Conservation (phyloP, 2,888 invertebrate genomes). For the Trileptium ribeirensis region DNA sequence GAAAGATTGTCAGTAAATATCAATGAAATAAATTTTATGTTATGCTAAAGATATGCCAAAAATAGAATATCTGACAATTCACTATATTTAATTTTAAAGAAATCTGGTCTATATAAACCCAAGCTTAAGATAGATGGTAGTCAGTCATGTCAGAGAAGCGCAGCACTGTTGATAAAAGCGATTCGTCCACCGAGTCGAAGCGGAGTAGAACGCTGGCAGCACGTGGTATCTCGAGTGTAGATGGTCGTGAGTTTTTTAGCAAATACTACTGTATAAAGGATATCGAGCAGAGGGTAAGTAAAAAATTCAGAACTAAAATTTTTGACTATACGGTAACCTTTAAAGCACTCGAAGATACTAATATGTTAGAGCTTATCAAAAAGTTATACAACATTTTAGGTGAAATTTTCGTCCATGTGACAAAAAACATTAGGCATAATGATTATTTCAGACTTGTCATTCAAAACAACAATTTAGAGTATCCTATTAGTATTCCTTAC, state of each 20-base stretch:
- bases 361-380: background rate
- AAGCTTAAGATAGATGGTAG: background rate
- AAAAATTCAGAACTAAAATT: background rate
- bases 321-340: background rate
- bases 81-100: background rate
- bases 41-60: no score
- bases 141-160: background rate
- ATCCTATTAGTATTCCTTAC: slow-evolving; percentile 7
- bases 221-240: no score
- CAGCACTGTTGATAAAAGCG: background rate
- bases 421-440: background rate
- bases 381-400: background rate
- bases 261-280: no score
- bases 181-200: no score
- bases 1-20: no score
- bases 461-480: background rate
- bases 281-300: background rate
- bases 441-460: slow-evolving; percentile 7
- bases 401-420: background rate
- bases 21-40: no score
- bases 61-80: background rate
- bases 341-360: background rate
- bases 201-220: no score
- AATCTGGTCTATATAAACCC: background rate
- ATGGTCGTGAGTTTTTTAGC: no score